Conservation (phyloP, 2,888 invertebrate genomes). For the Ormia ochracea region DNA sequence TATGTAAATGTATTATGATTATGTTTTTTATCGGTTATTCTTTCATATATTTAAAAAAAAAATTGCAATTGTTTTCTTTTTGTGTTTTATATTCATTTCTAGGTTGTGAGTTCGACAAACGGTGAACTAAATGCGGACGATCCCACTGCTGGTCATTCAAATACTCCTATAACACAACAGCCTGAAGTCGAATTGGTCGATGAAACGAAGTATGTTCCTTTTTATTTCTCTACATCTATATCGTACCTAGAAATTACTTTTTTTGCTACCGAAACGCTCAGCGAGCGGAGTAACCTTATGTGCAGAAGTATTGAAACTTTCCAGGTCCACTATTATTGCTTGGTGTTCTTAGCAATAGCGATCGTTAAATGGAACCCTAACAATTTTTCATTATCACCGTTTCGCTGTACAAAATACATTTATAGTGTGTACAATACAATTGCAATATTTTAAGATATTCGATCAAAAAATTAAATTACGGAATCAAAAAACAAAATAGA, state of each 20-base stretch:
- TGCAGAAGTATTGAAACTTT: too few relatives aligned
- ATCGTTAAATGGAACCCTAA: too few relatives aligned
- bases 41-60: neutral
- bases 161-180: slow-evolving; percentile 96
- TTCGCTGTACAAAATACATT: too few relatives aligned
- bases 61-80: slow-evolving; percentile 46
- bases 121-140: slow-evolving; percentile 96
- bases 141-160: slow-evolving; percentile 97
- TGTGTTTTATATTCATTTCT: slow-evolving; percentile 67
- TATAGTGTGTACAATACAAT: too few relatives aligned
- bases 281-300: too few relatives aligned
- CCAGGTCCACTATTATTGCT: too few relatives aligned
- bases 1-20: slow-evolving; percentile 25
- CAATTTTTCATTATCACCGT: too few relatives aligned
- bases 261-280: too few relatives aligned
- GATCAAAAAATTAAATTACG: too few relatives aligned
- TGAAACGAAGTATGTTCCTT: slow-evolving; percentile 93
- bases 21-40: neutral
- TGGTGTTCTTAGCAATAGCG: too few relatives aligned
- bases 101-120: slow-evolving; percentile 98
- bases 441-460: too few relatives aligned
- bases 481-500: too few relatives aligned
- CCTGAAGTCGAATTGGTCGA: slow-evolving; percentile 96
- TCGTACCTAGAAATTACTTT: neutral
- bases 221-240: neutral